These are phyloP conservation scores for Heliconius eleuchia DNA, from an alignment of 1,140 invertebrate genomes.

Conservation along the genomic window DNA sequence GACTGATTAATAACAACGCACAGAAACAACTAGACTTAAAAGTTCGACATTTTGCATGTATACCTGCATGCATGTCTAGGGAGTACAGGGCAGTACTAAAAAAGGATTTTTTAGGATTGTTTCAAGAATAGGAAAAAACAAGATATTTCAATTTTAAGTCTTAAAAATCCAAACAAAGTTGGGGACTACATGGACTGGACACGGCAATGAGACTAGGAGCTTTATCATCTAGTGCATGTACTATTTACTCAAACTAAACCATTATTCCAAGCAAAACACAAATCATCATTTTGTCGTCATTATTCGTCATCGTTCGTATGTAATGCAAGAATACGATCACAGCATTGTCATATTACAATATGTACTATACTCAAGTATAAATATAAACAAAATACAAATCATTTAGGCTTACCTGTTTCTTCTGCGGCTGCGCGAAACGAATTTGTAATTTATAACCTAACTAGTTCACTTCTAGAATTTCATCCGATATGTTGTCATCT, in stretches of 20 bases:
- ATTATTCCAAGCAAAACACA: not conserved
- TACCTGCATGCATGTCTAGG: too few species aligned
- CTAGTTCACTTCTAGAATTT: slow-evolving; percentile 44
- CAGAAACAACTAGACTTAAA: too few species aligned
- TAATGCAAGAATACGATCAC: not conserved
- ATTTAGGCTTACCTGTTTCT: slow-evolving; percentile 16
- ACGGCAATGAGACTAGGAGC: too few species aligned
- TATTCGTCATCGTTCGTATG: not conserved
- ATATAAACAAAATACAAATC: slow-evolving; percentile 13
- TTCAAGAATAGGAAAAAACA: too few species aligned
- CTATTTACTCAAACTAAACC: not conserved
- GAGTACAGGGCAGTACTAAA: too few species aligned
- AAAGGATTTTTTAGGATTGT: too few species aligned
- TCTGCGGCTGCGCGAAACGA: slow-evolving; percentile 64
- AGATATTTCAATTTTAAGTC: too few species aligned
- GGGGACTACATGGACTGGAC: too few species aligned
- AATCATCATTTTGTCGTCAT: not conserved
- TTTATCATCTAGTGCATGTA: not conserved
- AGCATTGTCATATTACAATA: not conserved
- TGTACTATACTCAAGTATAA: not conserved
- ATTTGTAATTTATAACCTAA: slow-evolving; percentile 65
- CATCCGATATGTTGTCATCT: slow-evolving; percentile 37
- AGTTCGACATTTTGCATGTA: too few species aligned
- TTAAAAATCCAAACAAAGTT: too few species aligned
- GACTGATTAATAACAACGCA: too few species aligned